Conservation (phyloP, 2,113 vertebrate species). For the Oryzias celebensis region DNA sequence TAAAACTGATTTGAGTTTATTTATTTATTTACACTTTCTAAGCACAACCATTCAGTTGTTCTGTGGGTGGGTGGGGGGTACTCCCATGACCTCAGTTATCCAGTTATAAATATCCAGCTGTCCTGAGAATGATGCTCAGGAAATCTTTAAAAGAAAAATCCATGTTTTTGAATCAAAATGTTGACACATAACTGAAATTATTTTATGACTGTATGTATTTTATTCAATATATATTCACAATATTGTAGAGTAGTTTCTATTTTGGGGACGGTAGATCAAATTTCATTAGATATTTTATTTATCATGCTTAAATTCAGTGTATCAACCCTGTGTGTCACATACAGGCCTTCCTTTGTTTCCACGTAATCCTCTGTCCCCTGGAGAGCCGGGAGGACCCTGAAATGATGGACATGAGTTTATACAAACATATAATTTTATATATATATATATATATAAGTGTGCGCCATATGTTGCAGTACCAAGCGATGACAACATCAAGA, state of each 20-base stretch:
- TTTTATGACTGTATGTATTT: not conserved
- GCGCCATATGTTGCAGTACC: too few species aligned
- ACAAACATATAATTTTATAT: too few species aligned
- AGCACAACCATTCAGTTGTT: too few species aligned
- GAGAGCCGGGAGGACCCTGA: constrained; percentile 91
- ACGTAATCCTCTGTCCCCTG: constrained; percentile 87
- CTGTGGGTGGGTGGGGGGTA: not conserved
- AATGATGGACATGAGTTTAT: too few species aligned
- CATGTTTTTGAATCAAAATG: not conserved
- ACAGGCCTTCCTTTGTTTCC: constrained; percentile 93
- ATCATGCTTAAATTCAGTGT: not conserved
- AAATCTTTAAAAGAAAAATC: not conserved
- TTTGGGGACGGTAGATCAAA: not conserved
- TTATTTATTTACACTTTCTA: too few species aligned
- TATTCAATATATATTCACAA: not conserved
- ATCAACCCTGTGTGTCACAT: constrained; percentile 54
- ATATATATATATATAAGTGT: too few species aligned
- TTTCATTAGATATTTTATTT: not conserved
- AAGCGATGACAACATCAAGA: too few species aligned
- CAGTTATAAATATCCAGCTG: not conserved
- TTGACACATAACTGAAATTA: not conserved
- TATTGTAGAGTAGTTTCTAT: not conserved
- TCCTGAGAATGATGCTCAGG: not conserved
- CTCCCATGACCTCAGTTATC: constrained; percentile 14
- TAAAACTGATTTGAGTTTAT: not conserved